Percentiles rank a stretch among this genome's conserved stretches.
Evolutionary conservation across 2,888 invertebrate species (phyloP).

Genomic region (Xestia rhomboidea): DNA sequence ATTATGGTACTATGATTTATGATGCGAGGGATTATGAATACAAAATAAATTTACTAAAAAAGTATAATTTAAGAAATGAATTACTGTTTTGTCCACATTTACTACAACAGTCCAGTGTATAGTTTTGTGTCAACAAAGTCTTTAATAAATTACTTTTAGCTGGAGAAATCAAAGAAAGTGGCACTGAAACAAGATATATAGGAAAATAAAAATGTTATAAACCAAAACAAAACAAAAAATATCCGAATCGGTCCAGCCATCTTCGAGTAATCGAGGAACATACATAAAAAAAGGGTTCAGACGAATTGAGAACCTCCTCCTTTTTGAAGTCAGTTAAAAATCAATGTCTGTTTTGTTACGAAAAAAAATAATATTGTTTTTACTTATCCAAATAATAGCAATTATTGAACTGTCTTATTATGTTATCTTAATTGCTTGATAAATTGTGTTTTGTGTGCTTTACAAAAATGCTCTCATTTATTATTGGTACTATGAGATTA

Average conservation of each 20-base stretch:
- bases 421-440: not conserved
- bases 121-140: not conserved
- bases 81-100: slow-evolving; percentile 16
- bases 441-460: slow-evolving; percentile 2
- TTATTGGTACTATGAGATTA: slow-evolving; percentile 8
- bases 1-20: not conserved
- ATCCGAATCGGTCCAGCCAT: too few relatives aligned
- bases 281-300: too few relatives aligned
- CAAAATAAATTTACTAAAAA: not conserved
- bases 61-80: slow-evolving; percentile 3
- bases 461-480: not conserved
- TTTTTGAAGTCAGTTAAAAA: too few relatives aligned
- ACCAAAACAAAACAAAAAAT: too few relatives aligned
- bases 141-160: slow-evolving; percentile 14
- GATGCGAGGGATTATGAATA: not conserved
- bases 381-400: not conserved
- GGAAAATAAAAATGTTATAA: not conserved
- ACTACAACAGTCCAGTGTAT: slow-evolving; percentile 6
- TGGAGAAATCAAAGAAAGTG: not conserved
- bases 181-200: slow-evolving; percentile 35
- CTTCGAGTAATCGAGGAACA: too few relatives aligned
- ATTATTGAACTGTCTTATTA: not conserved
- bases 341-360: not conserved
- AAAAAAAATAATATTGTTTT: not conserved
- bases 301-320: too few relatives aligned